Evolutionary conservation across 1,140 invertebrate species (phyloP).

Genomic region (Lucilia sericata): DNA sequence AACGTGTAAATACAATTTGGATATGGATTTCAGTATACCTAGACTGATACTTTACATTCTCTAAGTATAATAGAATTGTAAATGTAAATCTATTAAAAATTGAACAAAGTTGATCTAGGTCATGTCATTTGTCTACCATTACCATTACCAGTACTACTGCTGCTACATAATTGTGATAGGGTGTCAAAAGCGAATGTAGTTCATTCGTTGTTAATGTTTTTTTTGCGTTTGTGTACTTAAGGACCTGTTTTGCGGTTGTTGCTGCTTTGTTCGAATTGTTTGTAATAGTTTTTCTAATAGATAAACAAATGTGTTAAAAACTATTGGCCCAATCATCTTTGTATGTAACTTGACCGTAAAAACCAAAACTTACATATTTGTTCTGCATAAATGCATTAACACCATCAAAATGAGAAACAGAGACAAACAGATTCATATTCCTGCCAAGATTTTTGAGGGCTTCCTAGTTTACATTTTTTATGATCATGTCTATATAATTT

Average conservation of each 20-base stretch:
- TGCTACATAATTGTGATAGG: neutral
- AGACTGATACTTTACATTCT: no score
- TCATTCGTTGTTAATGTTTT: neutral
- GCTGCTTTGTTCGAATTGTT: neutral
- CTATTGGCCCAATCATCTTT: neutral
- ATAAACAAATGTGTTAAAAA: neutral
- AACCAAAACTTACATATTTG: conserved; percentile 12
- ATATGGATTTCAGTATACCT: no score
- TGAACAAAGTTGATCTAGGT: neutral
- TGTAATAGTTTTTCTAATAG: neutral
- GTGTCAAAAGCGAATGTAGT: neutral
- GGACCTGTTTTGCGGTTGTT: conserved; percentile 32
- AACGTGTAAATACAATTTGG: no score
- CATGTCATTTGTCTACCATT: neutral
- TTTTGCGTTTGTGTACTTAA: neutral
- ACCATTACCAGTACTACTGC: no score
- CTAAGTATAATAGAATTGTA: no score
- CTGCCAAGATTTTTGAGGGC: neutral
- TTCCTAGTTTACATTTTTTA: neutral
- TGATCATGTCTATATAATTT: neutral
- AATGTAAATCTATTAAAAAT: no score
- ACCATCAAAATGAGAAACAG: neutral
- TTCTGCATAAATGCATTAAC: neutral
- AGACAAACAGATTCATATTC: neutral
- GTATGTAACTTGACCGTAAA: conserved; percentile 34